These are phyloP conservation scores for Campylomormyrus tamandua DNA, from an alignment of 2,113 vertebrate species.

Conservation along the genomic window DNA sequence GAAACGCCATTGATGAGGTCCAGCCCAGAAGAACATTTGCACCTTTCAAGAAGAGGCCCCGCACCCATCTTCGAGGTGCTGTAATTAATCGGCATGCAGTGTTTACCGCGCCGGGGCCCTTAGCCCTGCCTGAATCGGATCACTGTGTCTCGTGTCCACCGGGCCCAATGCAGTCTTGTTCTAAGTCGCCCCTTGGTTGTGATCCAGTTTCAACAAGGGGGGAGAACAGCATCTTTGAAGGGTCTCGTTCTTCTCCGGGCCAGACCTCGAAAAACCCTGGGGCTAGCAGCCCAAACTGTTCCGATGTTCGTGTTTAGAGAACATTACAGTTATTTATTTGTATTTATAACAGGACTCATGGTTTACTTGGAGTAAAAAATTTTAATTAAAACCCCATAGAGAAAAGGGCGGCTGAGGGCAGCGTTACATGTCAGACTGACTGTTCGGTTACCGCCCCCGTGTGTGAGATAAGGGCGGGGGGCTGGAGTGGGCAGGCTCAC, in stretches of 20 bases:
- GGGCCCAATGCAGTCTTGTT: neutral
- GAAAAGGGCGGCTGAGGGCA: neutral
- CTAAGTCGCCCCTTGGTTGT: neutral
- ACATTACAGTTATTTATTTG: neutral
- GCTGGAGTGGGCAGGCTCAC: neutral
- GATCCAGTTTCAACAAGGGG: constrained; percentile 10
- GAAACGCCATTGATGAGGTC: neutral
- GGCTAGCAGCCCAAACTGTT: neutral
- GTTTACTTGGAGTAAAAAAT: neutral
- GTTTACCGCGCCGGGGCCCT: neutral
- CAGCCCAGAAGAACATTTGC: neutral
- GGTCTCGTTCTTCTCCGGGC: neutral
- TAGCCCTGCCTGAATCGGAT: constrained; percentile 1
- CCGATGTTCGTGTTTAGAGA: neutral
- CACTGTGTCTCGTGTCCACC: neutral
- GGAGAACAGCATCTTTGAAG: neutral
- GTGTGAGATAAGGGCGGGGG: neutral
- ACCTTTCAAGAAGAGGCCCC: neutral
- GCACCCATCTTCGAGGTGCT: neutral
- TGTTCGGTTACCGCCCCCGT: neutral
- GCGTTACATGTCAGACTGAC: neutral
- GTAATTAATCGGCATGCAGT: neutral
- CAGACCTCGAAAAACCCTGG: neutral
- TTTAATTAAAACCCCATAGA: neutral
- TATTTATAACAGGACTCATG: neutral